phyloP scores from a whole-genome alignment of 1,140 invertebrate species.

The Drosophila jambulina region DNA sequence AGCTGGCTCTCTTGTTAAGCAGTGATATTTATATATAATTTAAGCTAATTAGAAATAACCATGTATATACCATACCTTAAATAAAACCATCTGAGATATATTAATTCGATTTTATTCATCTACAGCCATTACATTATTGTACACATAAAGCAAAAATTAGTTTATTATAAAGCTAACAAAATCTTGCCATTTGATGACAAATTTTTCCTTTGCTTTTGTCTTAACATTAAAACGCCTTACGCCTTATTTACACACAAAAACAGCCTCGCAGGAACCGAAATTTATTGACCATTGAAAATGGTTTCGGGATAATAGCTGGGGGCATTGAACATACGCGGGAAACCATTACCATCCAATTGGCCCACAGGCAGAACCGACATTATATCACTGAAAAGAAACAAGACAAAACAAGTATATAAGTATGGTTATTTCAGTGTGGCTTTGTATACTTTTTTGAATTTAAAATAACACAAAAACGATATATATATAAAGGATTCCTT shows the following conservation, averaged over 20 bases:
- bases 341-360: conserved; percentile 80
- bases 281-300: conserved; percentile 83
- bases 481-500: not conserved
- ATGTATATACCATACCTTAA: not conserved
- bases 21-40: not conserved
- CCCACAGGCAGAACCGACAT: conserved; percentile 83
- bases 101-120: conserved; percentile 52
- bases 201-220: conserved; percentile 33
- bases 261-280: conserved; percentile 26
- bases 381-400: conserved; percentile 74
- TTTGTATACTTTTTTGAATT: no score
- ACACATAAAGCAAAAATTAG: conserved; percentile 55
- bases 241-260: conserved; percentile 61
- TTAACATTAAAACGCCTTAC: conserved; percentile 58
- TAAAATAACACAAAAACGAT: no score
- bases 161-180: conserved; percentile 56
- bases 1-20: not conserved
- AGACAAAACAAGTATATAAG: conserved; percentile 2
- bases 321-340: conserved; percentile 84
- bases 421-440: no score
- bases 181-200: conserved; percentile 72
- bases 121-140: conserved; percentile 64
- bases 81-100: not conserved
- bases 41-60: not conserved
- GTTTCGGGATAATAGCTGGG: conserved; percentile 85